A percentile compares a stretch with the other conserved stretches of the same genome.
phyloP scores from a whole-genome alignment of 2,888 invertebrate species.

The Apodemia mormo region DNA sequence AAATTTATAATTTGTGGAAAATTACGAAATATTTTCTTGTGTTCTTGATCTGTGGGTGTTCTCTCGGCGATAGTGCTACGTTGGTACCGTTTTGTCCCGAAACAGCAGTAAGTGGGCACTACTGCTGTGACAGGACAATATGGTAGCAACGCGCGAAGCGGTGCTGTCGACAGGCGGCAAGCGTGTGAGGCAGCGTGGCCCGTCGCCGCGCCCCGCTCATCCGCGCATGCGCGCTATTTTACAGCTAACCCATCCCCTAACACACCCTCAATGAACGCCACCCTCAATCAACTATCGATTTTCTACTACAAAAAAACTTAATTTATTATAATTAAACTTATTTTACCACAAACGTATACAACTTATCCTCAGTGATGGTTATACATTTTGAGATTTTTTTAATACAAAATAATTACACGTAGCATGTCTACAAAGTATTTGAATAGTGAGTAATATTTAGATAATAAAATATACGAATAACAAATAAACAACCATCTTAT shows the following conservation, averaged over 20 bases:
- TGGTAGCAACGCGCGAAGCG: conserved; percentile 84
- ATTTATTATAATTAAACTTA: conserved; percentile 46
- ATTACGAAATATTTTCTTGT: not conserved
- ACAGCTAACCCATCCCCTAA: conserved; percentile 50
- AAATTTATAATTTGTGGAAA: conserved; percentile 3
- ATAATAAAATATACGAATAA: too few species aligned
- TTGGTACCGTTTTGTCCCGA: conserved; percentile 88
- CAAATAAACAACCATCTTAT: too few species aligned
- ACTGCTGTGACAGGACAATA: conserved; percentile 99
- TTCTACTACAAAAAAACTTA: conserved; percentile 53
- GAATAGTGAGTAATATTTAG: too few species aligned
- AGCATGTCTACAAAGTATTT: too few species aligned
- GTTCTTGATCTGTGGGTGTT: conserved; percentile 19
- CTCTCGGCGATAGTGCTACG: conserved; percentile 49
- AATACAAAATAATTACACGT: too few species aligned
- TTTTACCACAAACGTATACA: not conserved
- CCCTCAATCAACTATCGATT: conserved; percentile 77
- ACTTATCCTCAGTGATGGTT: too few species aligned
- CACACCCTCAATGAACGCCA: conserved; percentile 65
- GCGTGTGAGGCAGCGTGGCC: conserved; percentile 76
- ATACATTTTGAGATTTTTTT: too few species aligned
- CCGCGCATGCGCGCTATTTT: conserved; percentile 65
- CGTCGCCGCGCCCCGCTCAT: conserved; percentile 60
- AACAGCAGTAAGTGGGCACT: conserved; percentile 93
- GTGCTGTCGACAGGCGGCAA: conserved; percentile 67